Evolutionary conservation across 2,888 invertebrate genomes (phyloP).

Genomic region (Dorcus hopei): DNA sequence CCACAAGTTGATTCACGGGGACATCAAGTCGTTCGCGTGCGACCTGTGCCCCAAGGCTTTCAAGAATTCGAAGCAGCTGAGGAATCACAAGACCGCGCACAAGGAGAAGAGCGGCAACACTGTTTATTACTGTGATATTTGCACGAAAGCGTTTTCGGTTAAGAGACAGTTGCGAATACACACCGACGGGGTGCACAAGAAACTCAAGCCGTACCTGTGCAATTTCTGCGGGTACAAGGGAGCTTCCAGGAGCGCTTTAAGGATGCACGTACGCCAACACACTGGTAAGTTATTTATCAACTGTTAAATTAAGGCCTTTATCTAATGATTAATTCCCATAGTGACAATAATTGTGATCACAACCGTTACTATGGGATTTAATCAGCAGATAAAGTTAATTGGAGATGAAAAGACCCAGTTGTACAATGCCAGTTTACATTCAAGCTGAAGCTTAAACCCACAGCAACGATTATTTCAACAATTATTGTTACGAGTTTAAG

Average conservation of each 20-base stretch:
- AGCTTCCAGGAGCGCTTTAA: slow-evolving; percentile 62
- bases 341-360: too few species aligned
- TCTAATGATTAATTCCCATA: too few species aligned
- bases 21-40: slow-evolving; percentile 60
- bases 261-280: slow-evolving; percentile 66
- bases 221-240: slow-evolving; percentile 65
- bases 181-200: slow-evolving; percentile 62
- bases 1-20: slow-evolving; percentile 73
- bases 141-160: slow-evolving; percentile 57
- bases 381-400: too few species aligned
- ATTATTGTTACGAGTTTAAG: too few species aligned
- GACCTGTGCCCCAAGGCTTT: slow-evolving; percentile 72
- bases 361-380: too few species aligned
- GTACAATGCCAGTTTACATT: too few species aligned
- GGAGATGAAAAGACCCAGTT: too few species aligned
- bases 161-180: slow-evolving; percentile 14
- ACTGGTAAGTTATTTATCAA: slow-evolving; percentile 55
- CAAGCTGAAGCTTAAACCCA: too few species aligned
- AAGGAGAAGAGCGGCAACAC: slow-evolving; percentile 43
- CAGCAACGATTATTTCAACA: too few species aligned
- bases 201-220: slow-evolving; percentile 56
- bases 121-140: slow-evolving; percentile 61
- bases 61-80: slow-evolving; percentile 74
- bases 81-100: slow-evolving; percentile 70
- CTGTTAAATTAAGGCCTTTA: not conserved